A percentile compares a stretch with the other conserved stretches of the same genome.
These are phyloP conservation scores for Scaptomyza parva DNA, from an alignment of 2,888 invertebrate genomes.

Conservation along the genomic window DNA sequence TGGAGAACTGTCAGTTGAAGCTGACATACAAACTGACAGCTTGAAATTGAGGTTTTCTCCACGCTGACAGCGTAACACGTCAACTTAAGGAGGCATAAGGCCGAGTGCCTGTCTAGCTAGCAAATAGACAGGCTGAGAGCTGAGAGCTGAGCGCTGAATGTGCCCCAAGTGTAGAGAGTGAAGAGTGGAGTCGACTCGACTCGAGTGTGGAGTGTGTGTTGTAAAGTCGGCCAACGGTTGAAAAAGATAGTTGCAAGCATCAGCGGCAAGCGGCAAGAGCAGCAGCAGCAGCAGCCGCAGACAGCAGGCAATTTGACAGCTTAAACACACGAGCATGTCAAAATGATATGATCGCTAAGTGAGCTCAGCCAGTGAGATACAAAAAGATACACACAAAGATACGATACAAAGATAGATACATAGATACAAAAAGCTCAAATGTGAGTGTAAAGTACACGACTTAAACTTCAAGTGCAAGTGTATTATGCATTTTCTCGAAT, in stretches of 20 bases:
- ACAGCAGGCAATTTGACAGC: slow-evolving; percentile 79
- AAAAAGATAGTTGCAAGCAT: slow-evolving; percentile 48
- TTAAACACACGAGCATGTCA: slow-evolving; percentile 80
- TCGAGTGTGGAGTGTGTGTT: neutral
- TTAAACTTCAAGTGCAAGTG: slow-evolving; percentile 3
- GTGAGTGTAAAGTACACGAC: slow-evolving; percentile 6
- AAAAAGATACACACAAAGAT: neutral
- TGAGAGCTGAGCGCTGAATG: no score
- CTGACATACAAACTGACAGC: slow-evolving; percentile 84
- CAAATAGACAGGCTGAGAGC: slow-evolving; percentile 69
- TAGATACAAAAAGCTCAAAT: slow-evolving; percentile 15
- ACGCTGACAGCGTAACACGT: slow-evolving; percentile 81
- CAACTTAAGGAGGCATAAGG: slow-evolving; percentile 80
- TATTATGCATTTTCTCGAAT: slow-evolving; percentile 35
- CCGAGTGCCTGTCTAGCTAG: slow-evolving; percentile 80
- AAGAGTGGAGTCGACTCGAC: slow-evolving; percentile 5
- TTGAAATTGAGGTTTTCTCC: slow-evolving; percentile 83
- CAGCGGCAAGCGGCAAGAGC: slow-evolving; percentile 54
- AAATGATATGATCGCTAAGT: slow-evolving; percentile 80
- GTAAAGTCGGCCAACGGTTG: slow-evolving; percentile 48
- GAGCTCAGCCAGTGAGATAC: slow-evolving; percentile 60
- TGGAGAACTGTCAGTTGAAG: slow-evolving; percentile 83
- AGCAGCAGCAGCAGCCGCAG: slow-evolving; percentile 53
- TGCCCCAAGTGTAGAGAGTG: no score
- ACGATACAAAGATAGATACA: slow-evolving; percentile 26